phyloP scores from a whole-genome alignment of 2,113 vertebrate species.

The Rynchops niger region DNA sequence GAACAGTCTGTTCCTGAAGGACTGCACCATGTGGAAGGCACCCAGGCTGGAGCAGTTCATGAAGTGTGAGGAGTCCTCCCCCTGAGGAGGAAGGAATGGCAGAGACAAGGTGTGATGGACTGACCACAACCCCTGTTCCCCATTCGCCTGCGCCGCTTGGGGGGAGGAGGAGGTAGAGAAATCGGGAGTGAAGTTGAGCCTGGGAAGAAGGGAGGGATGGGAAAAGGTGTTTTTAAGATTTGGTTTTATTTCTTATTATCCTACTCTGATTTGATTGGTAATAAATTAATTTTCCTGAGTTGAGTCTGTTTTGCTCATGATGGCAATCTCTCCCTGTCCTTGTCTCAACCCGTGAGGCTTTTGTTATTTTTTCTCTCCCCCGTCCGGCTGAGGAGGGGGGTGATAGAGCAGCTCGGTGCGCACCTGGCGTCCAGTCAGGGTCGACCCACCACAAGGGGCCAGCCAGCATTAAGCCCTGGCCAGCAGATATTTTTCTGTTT shows the following conservation, averaged over 20 bases:
- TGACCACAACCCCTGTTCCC: background rate
- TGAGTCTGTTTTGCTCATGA: background rate
- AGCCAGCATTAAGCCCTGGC: background rate
- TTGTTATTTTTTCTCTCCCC: background rate
- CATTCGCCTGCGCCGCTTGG: accelerated
- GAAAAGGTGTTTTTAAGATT: background rate
- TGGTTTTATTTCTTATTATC: background rate
- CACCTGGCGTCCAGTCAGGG: background rate
- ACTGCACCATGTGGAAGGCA: background rate
- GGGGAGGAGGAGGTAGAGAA: background rate
- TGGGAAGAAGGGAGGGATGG: background rate
- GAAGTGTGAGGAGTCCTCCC: background rate
- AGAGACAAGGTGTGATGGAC: background rate
- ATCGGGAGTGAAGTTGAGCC: background rate
- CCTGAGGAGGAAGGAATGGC: background rate
- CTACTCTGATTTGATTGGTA: background rate
- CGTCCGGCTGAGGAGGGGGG: background rate
- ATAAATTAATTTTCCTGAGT: background rate
- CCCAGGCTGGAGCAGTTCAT: background rate
- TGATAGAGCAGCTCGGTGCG: background rate
- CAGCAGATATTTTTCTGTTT: background rate
- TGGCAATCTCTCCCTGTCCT: background rate
- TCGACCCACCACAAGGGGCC: background rate
- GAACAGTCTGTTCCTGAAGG: background rate
- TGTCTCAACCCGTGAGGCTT: background rate